Evolutionary conservation across 2,888 invertebrate genomes (phyloP).

Genomic region (Watsonalla cultraria): DNA sequence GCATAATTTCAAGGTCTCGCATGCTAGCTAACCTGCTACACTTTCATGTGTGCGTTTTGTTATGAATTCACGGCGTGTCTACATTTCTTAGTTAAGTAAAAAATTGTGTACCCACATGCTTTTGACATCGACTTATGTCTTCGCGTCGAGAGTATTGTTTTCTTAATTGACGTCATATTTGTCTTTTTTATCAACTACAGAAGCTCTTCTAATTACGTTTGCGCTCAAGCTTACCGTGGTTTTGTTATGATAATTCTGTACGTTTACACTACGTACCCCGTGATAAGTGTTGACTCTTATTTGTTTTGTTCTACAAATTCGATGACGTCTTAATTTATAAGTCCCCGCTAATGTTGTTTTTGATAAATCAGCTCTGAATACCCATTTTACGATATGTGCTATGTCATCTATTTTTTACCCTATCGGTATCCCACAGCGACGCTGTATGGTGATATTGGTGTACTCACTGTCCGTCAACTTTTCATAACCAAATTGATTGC

Average conservation of each 20-base stretch:
- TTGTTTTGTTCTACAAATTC: background rate
- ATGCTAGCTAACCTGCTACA: slow-evolving; percentile 5
- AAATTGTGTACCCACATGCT: background rate
- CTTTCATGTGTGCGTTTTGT: slow-evolving; percentile 18
- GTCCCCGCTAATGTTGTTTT: background rate
- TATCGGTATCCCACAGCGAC: no score
- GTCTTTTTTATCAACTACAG: background rate
- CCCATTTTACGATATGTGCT: no score
- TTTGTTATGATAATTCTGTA: background rate
- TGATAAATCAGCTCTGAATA: no score
- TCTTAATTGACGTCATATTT: background rate
- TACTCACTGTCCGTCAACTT: no score
- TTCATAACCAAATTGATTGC: no score
- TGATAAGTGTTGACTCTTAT: background rate
- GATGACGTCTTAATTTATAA: background rate
- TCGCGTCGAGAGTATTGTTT: background rate
- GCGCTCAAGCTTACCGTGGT: background rate
- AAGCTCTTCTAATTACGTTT: background rate
- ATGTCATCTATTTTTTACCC: no score
- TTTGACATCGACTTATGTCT: background rate
- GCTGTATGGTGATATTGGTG: no score
- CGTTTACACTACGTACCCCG: background rate
- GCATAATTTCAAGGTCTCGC: slow-evolving; percentile 26
- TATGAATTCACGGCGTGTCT: slow-evolving; percentile 28
- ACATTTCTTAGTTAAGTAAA: slow-evolving; percentile 7